These are phyloP conservation scores for Euglossa dilemma DNA, from an alignment of 1,140 invertebrate genomes.

Conservation along the genomic window DNA sequence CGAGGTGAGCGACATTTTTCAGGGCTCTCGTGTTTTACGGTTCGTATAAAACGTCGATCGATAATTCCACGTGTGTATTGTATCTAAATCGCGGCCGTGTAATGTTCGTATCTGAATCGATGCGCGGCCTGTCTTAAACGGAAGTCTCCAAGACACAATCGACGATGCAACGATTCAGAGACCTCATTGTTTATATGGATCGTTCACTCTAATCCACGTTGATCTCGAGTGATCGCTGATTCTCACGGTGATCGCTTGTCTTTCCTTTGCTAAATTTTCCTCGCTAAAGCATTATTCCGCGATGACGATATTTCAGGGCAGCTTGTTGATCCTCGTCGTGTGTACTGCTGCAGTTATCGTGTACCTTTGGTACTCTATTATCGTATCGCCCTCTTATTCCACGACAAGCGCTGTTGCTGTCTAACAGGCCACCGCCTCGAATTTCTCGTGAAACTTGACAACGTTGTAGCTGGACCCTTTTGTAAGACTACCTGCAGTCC, in stretches of 20 bases:
- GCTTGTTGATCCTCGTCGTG: neutral
- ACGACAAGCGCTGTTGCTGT: slow-evolving; percentile 30
- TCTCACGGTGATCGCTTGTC: neutral
- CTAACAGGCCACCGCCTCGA: neutral
- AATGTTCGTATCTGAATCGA: no score
- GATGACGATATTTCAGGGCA: neutral
- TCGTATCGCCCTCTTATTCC: neutral
- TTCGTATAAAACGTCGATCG: neutral
- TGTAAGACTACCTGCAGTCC: slow-evolving; percentile 36
- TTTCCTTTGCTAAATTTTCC: neutral
- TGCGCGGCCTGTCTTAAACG: neutral
- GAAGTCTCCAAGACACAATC: neutral
- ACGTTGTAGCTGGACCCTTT: slow-evolving; percentile 42
- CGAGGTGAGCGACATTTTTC: slow-evolving; percentile 45
- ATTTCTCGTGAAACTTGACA: slow-evolving; percentile 38
- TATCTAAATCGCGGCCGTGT: neutral
- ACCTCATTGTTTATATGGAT: slow-evolving; percentile 27
- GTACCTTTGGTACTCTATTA: slow-evolving; percentile 39
- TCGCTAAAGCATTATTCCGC: neutral
- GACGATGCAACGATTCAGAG: slow-evolving; percentile 30
- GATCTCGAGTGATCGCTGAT: neutral
- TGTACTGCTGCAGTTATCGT: slow-evolving; percentile 28
- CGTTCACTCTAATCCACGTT: neutral
- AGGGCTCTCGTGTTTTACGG: neutral
- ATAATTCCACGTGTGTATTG: neutral